phyloP scores from a whole-genome alignment of 2,888 invertebrate genomes.

The Plagodis dolabraria region DNA sequence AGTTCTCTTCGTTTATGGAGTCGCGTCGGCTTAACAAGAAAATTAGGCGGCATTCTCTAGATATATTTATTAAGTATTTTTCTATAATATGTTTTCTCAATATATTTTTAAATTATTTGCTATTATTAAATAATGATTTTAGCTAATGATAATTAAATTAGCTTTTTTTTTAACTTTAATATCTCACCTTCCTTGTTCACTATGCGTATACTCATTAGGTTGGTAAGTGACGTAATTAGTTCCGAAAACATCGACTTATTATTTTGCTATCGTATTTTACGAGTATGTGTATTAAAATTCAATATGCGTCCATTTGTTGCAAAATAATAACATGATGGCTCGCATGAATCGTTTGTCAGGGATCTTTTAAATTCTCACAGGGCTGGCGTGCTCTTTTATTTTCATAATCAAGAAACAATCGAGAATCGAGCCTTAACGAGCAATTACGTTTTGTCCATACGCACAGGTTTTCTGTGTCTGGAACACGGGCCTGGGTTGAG shows the following conservation, averaged over 20 bases:
- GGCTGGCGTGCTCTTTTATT: conserved; percentile 62
- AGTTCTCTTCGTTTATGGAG: no score
- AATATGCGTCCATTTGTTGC: conserved; percentile 37
- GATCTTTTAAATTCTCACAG: conserved; percentile 57
- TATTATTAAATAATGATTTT: no score
- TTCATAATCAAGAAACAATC: conserved; percentile 79
- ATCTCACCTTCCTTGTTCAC: conserved; percentile 64
- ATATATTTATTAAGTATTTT: no score
- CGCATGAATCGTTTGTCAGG: conserved; percentile 53
- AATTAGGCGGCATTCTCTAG: no score
- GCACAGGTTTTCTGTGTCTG: conserved; percentile 52
- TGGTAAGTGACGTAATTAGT: background rate
- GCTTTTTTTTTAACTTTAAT: conserved; percentile 56
- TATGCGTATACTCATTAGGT: background rate
- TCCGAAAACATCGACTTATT: conserved; percentile 28
- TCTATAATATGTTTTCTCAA: no score
- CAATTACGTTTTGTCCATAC: conserved; percentile 77
- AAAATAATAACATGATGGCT: conserved; percentile 35
- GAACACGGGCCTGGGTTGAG: conserved; percentile 47
- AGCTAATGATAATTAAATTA: no score
- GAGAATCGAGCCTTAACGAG: conserved; percentile 76
- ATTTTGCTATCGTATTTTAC: conserved; percentile 14
- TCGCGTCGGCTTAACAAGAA: no score
- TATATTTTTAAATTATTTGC: no score
- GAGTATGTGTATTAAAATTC: conserved; percentile 23